These are phyloP conservation scores for Melikaiella ostensackeni DNA, from an alignment of 2,888 invertebrate species.

Conservation along the genomic window DNA sequence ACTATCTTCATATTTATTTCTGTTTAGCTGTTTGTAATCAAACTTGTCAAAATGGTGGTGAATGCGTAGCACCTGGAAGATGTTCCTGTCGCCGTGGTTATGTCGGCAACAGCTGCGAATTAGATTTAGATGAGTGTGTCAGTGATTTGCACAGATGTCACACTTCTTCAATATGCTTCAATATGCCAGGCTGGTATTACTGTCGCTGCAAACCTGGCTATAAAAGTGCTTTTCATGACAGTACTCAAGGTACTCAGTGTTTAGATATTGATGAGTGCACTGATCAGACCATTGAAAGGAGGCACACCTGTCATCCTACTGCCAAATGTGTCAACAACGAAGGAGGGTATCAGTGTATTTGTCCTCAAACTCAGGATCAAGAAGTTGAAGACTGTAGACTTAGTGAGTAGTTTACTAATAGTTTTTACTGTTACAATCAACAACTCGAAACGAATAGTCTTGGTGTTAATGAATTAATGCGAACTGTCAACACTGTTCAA, in stretches of 20 bases:
- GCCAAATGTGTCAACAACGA: conserved; percentile 89
- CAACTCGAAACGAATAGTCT: background rate
- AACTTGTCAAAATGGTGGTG: conserved; percentile 90
- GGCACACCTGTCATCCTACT: conserved; percentile 88
- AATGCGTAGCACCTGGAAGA: conserved; percentile 86
- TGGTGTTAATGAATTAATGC: too few relatives aligned
- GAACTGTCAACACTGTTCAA: too few relatives aligned
- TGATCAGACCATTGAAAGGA: conserved; percentile 79
- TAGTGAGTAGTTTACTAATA: conserved; percentile 77
- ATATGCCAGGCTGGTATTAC: conserved; percentile 94
- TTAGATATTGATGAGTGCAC: conserved; percentile 91
- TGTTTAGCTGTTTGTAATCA: conserved; percentile 86
- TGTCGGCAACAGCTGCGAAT: conserved; percentile 89
- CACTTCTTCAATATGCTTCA: conserved; percentile 88
- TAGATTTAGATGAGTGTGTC: conserved; percentile 91
- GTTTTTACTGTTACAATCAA: background rate
- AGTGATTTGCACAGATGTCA: conserved; percentile 86
- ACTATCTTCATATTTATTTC: background rate
- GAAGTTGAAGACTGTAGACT: conserved; percentile 80
- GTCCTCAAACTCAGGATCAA: conserved; percentile 76
- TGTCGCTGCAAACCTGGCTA: conserved; percentile 91
- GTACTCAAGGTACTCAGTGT: conserved; percentile 81
- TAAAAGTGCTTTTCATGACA: conserved; percentile 80
- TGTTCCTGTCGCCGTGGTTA: conserved; percentile 91
- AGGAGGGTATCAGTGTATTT: conserved; percentile 89